phyloP scores from a whole-genome alignment of 2,888 invertebrate genomes.

The Horisme vitalbata region DNA sequence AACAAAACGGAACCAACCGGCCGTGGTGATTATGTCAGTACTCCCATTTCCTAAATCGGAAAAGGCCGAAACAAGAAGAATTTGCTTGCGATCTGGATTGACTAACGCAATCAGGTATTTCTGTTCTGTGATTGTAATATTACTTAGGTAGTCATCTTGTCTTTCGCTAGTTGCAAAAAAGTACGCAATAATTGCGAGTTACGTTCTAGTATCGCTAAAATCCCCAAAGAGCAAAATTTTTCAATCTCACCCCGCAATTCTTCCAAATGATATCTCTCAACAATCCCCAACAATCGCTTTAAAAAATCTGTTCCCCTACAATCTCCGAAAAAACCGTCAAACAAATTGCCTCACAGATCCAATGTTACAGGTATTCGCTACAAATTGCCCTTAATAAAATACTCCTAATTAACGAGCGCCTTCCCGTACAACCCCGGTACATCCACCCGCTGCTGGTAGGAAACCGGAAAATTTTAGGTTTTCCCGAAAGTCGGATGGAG shows the following conservation, averaged over 20 bases:
- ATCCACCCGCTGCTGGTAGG: constrained; percentile 23
- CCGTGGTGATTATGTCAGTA: no score
- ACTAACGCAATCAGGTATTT: no score
- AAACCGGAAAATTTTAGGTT: constrained; percentile 30
- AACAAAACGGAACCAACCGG: no score
- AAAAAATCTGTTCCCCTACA: constrained; percentile 38
- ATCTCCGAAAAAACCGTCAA: constrained; percentile 42
- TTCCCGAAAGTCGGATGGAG: constrained; percentile 6
- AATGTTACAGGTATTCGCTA: constrained; percentile 65
- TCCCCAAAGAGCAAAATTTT: constrained; percentile 11
- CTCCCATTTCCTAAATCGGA: no score
- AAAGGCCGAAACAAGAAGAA: no score
- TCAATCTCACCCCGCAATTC: constrained; percentile 17
- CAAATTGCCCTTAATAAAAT: constrained; percentile 80
- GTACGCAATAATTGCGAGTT: background rate
- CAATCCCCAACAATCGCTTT: constrained; percentile 32
- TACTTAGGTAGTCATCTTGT: no score
- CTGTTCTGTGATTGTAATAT: no score
- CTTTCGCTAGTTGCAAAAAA: no score
- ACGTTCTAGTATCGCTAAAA: background rate
- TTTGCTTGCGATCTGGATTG: no score
- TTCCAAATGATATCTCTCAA: constrained; percentile 27
- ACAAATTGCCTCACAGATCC: constrained; percentile 34
- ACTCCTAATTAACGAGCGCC: constrained; percentile 71
- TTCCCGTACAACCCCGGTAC: no score